Evolutionary conservation across 2,888 invertebrate genomes (phyloP), one percentile per base, ranked within the genome.

Genomic region (Bhutanitis thaidina): DNA sequence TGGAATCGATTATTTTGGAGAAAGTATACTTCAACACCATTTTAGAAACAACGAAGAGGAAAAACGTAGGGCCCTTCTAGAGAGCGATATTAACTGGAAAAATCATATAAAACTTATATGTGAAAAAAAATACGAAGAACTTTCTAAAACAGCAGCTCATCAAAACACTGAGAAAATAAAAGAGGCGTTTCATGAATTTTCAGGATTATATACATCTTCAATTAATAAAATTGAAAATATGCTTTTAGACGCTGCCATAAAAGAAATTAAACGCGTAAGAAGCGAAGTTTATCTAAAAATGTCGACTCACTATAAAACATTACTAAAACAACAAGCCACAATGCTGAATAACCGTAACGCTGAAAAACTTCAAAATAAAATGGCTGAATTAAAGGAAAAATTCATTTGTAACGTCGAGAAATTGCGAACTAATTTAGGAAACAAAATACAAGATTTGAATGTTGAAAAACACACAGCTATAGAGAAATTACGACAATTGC

Each of bases 381-480:
- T 80, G 51, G 59, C 47, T 3, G 69, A 51, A 51, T 51, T 74
- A 2, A 87, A 84, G 67, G 49, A 52, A 0, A 34, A 66, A 3
- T 89, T 88, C 52, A 67, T 80, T 13, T 7, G 57, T 16, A 56
- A 71, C 0, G 48, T 85, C 0, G 76, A 81, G 44, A 53, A 57
- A 27, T 32, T 58, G 16, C 69, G 70, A 29, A 64, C 58, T 1
- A 43, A 32, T 0, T 61, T 71, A 58, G 58, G 58, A 8, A 58
- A 65, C n/a, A 60, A 61, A 51, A 39, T 86, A 27, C 86, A 86
- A 50, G 80, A 84, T 47, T 69, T 85, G 9, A 80, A 80, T 12
- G 57, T 80, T 1, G 86, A 87, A 49, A 88, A 87, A 63, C 80
- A 82, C 55, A 48, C 69, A n/a, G 74, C 77, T 20, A 58, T 85